These are phyloP conservation scores for Boulengeromyrus knoepffleri DNA, from an alignment of 2,113 vertebrate species.

Conservation along the genomic window DNA sequence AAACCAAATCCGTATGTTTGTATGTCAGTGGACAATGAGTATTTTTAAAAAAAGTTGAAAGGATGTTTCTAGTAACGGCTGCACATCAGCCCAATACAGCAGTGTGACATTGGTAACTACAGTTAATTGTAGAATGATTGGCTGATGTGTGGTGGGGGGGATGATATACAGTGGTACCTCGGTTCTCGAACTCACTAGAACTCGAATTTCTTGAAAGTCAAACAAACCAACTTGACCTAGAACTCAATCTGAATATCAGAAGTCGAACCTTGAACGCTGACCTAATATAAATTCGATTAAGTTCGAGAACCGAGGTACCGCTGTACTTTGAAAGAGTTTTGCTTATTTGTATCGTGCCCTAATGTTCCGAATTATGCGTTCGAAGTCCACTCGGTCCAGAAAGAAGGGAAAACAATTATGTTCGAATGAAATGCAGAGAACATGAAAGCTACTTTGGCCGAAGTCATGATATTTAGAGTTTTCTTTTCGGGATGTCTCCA, in stretches of 20 bases:
- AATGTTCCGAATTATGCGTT: not conserved
- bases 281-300: too few relatives aligned
- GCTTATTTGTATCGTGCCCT: not conserved
- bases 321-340: not conserved
- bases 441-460: not conserved
- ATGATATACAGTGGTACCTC: not conserved
- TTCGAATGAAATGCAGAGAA: not conserved
- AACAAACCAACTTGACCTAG: too few relatives aligned
- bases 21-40: not conserved
- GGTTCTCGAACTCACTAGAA: too few relatives aligned
- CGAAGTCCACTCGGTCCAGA: not conserved
- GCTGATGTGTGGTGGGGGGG: not conserved
- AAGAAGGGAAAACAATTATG: not conserved
- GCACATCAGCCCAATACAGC: not conserved
- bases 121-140: not conserved
- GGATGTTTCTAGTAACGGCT: not conserved
- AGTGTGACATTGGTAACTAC: not conserved
- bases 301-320: too few relatives aligned
- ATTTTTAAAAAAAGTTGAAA: not conserved
- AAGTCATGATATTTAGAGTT: not conserved
- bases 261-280: too few relatives aligned
- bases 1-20: not conserved
- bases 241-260: too few relatives aligned
- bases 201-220: too few relatives aligned
- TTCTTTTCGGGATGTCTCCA: not conserved